Base-by-base conservation (phyloP, 37 sponge, comb jelly and placozoan species). In the Oopsacas minuta region DNA sequence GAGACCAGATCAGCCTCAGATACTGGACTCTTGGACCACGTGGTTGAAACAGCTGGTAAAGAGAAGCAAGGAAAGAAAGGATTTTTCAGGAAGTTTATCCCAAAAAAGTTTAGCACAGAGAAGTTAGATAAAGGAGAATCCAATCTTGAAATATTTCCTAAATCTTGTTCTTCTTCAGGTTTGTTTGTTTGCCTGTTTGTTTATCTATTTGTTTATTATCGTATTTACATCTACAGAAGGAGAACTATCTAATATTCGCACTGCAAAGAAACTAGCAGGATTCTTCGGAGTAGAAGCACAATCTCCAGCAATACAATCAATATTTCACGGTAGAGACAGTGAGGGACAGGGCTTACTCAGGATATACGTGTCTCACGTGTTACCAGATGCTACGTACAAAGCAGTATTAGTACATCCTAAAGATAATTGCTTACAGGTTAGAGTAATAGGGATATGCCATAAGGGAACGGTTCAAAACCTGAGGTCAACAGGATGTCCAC, bases 311-410 rank as follows among this genome's bases (percentile, higher is more conserved):
- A 61, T 61, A 25, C 75, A 61, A 34, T 61, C 75, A 5, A 5
- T 61, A 34, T 61, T 61, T 34, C 75, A 61, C 1, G 1, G 28
- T 5, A 61, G 30, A 61, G 75, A 61, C 28, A 61, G 28, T 25
- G 75, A 10, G 30, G 75, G 75, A 61, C 75, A 61, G 75, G 75
- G 75, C 20, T 3, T 61, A 5, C 75, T 61, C 75, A 61, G 75
- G 75, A 61, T 61, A 61, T 61, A 61, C 75, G 75, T 61, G 32
- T 20, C 75, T 20, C 75, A 61, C 20, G 75, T 61, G 30, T 34
- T 61, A 5, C 75, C 75, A 10, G 75, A 61, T 5, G 75, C 75
- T 10, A 61, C 75, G 20, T 61, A 61, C 22, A 61, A 61, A 61
- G 75, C 75, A 7, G 75, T 61, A 12, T 34, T 61, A 5, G 75